Evolutionary conservation across 2,888 invertebrate species (phyloP), one percentile per base, ranked within the genome.

Genomic region (Acronicta leporina): DNA sequence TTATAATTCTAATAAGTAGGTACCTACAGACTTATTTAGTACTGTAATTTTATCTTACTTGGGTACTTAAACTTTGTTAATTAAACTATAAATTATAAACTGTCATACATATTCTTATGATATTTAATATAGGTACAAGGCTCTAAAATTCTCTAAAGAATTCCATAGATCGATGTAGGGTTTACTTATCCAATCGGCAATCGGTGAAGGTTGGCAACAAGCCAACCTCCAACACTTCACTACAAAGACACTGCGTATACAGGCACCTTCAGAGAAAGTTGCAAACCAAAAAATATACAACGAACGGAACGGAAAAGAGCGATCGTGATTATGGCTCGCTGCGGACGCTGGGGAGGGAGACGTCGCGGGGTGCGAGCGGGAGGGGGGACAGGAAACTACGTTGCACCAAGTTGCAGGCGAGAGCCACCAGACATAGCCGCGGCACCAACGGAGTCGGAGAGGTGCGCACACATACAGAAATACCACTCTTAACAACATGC

Each of bases 281-380:
- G 20, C 51, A 44, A 61, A 62, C 64, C 53, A 63, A 71, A 59
- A 61, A 57, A 53, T 58, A 64, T 64, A 60, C 50, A 48, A 53
- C 25, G 42, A 57, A 53, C 48, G 45, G 55, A 70, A 67, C 50
- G 45, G 55, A 70, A 70, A 53, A 65, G 48, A 60, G 10, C 60
- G 55, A 58, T 60, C 53, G 57, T 51, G 73, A 73, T 58, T 70
- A 60, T 52, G 51, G 49, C 25, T 38, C 45, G 27, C 25, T 11
- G 16, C 7, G 53, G 40, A 7, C 13, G 25, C n/a, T 8, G 27
- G 27, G 13, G 20, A n/a, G 38, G 10, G 14, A 3, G 13, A 6
- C 25, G 11, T 25, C 1, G 20, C 2, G 20, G 20, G 4, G 20
- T 20, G 20, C 20, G 11, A 0, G n/a, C 41, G 44, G 25, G 9